Percentiles rank a stretch among this genome's conserved stretches.
These are phyloP conservation scores for Anthopleura xanthogrammica DNA, from an alignment of 92 coral and sea anemone species.

Conservation along the genomic window DNA sequence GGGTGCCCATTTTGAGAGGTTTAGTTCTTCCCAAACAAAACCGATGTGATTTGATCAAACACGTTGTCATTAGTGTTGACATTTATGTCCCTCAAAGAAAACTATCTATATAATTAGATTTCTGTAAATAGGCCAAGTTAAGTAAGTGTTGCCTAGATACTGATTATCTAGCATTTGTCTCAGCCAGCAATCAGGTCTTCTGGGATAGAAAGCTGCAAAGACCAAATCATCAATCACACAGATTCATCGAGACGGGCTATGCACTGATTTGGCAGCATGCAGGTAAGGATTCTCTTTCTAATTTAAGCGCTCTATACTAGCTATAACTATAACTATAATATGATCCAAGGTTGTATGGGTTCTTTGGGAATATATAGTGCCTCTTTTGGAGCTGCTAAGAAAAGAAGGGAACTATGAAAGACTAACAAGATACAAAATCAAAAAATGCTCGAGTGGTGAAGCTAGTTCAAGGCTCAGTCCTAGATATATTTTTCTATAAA, in stretches of 20 bases:
- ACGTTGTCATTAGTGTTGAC: constrained; percentile 18
- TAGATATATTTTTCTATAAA: no score
- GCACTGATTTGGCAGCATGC: not conserved
- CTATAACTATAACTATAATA: not conserved
- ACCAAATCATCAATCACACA: not conserved
- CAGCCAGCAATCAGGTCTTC: not conserved
- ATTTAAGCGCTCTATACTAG: not conserved
- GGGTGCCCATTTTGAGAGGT: not conserved
- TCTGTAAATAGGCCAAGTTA: constrained; percentile 20
- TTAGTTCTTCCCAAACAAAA: constrained; percentile 6
- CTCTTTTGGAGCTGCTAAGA: not conserved
- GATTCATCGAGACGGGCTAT: not conserved
- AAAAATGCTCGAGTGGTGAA: no score
- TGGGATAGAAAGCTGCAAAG: constrained; percentile 6
- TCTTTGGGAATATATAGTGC: not conserved
- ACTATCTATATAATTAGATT: constrained; percentile 1
- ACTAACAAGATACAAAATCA: no score
- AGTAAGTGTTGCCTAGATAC: constrained; percentile 28
- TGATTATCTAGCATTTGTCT: constrained; percentile 6
- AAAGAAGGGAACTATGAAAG: no score
- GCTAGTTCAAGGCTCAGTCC: no score
- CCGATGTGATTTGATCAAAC: constrained; percentile 15
- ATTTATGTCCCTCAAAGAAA: not conserved
- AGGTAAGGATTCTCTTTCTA: constrained; percentile 4
- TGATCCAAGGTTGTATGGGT: not conserved